These are phyloP conservation scores for Onychomys torridus DNA, from an alignment of 2,797 vertebrate genomes.

Conservation along the genomic window DNA sequence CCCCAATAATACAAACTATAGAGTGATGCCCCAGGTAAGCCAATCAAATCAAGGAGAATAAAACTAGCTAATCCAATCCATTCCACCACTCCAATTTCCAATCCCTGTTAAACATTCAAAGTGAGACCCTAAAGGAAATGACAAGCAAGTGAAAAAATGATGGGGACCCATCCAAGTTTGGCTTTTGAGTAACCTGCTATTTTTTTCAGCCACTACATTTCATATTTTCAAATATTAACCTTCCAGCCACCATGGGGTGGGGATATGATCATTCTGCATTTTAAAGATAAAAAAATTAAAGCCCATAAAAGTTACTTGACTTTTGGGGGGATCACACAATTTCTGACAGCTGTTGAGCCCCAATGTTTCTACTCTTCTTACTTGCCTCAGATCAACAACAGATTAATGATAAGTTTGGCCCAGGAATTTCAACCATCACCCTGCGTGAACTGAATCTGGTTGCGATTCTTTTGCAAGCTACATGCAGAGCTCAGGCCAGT, in stretches of 20 bases:
- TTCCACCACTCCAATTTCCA: not conserved
- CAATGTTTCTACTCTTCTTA: not conserved
- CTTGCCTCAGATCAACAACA: not conserved
- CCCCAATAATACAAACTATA: not conserved
- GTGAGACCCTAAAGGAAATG: not conserved
- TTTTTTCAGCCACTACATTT: not conserved
- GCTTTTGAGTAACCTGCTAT: not conserved
- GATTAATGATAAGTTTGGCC: not conserved
- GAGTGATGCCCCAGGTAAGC: not conserved
- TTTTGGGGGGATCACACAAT: not conserved
- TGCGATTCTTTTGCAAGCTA: not conserved
- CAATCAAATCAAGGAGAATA: not conserved
- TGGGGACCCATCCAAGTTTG: too few species aligned
- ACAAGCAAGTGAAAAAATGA: not conserved
- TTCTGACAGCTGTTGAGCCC: not conserved
- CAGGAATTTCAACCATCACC: not conserved
- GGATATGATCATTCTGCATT: not conserved
- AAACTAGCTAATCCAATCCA: not conserved
- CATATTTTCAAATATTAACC: constrained; percentile 6
- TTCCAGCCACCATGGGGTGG: not conserved
- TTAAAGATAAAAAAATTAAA: not conserved
- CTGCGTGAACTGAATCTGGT: not conserved
- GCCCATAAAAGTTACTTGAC: not conserved
- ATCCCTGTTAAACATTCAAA: not conserved
- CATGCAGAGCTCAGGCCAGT: not conserved